Base-by-base conservation (phyloP, 2,797 vertebrate species). In the Erpetoichthys calabaricus region DNA sequence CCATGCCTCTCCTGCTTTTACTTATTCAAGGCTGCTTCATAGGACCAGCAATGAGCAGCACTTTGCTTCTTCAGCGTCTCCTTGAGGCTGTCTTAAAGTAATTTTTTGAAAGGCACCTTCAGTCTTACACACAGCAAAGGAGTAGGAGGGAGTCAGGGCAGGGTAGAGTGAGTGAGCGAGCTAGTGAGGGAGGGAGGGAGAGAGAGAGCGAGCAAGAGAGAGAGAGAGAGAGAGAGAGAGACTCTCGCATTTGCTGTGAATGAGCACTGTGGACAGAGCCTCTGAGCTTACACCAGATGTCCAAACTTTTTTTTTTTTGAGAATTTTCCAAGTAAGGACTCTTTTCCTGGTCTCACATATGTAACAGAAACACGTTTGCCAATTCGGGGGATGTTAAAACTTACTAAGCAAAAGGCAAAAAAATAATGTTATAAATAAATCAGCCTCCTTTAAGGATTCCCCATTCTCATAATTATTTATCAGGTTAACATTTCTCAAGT, bases 71-170 rank as follows among this genome's bases (percentile, higher is more conserved):
- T 72, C 65, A 68, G 67, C 58, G 71, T 80, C 76, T 76, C 74
- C 70, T 41, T 25, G 53, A 60, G 64, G 68, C 75, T 70, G 75
- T 77, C 77, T 76, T 76, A 68, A 73, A 72, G 72, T 68, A 77
- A 75, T 77, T 80, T 25, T 25, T 83, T 84, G 78, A 79, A 75
- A 75, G 74, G 73, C 80, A 88, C 85, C 82, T 86, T 86, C 82
- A 72, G 74, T 77, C 75, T 73, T 78, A 75, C 78, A 78, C 77
- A 78, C 74, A 73, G 76, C 73, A 80, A 77, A 78, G 82, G 83
- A 86, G 83, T 80, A 83, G 81, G 72, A 73, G 70, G 80, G 78
- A 80, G 71, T 73, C 81, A 80, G 76, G 57, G 58, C 52, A 55
- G 45, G 60, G 46, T 57, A 47, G 53, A 58, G 56, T 56, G 60